phyloP scores from a whole-genome alignment of 2,797 vertebrate species.

The Bradypodion pumilum region DNA sequence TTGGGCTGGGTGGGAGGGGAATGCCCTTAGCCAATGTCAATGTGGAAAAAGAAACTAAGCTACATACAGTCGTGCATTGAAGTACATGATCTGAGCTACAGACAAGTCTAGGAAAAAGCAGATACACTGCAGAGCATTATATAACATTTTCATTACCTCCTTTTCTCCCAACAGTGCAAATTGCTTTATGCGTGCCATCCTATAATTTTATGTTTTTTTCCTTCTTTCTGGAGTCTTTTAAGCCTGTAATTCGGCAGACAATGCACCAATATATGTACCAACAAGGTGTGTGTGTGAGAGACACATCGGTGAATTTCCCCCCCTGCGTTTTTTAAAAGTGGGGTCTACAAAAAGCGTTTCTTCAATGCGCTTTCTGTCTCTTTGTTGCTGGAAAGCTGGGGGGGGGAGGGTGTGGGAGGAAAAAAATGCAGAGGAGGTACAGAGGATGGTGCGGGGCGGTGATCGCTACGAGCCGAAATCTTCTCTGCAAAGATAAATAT shows the following conservation, averaged over 20 bases:
- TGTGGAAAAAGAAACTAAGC: conserved; percentile 48
- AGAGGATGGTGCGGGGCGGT: neutral
- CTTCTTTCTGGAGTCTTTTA: neutral
- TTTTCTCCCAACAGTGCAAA: conserved; percentile 3
- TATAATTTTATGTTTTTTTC: neutral
- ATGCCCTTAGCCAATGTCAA: conserved; percentile 36
- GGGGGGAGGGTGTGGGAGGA: neutral
- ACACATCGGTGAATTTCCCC: neutral
- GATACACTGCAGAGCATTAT: neutral
- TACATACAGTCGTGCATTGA: conserved; percentile 47
- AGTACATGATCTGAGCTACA: conserved; percentile 35
- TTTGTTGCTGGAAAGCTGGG: neutral
- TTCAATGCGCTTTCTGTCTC: neutral
- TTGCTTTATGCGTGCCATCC: neutral
- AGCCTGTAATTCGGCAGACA: accelerated
- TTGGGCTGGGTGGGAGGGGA: neutral
- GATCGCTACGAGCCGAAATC: neutral
- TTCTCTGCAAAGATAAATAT: neutral
- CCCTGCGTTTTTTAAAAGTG: neutral
- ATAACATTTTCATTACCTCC: neutral
- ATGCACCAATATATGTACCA: accelerated
- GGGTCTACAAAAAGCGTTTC: conserved; percentile 25
- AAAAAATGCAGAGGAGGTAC: neutral
- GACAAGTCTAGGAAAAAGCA: conserved; percentile 23
- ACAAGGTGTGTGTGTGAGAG: accelerated